Percentiles rank a stretch among this genome's conserved stretches.
Conservation (phyloP, 2,888 invertebrate genomes). For the Steinernema scapterisci region DNA sequence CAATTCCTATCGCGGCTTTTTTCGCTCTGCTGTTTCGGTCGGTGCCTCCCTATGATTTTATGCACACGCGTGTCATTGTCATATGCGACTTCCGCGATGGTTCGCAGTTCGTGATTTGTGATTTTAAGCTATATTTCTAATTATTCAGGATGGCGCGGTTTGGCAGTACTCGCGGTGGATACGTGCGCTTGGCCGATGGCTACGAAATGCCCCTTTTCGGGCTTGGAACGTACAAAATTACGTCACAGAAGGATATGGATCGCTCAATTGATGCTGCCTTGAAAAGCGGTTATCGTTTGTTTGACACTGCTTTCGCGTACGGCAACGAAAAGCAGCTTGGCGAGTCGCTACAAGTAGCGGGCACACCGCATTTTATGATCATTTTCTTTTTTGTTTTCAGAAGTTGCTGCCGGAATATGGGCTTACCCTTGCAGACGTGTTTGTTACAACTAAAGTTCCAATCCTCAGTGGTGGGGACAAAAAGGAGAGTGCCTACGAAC, state of each 20-base stretch:
- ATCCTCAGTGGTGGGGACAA: constrained; percentile 30
- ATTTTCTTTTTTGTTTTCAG: constrained; percentile 69
- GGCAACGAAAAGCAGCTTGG: constrained; percentile 77
- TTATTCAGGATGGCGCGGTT: constrained; percentile 36
- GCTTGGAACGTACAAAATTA: constrained; percentile 52
- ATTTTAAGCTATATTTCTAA: neutral
- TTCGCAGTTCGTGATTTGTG: neutral
- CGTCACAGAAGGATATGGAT: constrained; percentile 40
- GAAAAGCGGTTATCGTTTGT: constrained; percentile 74
- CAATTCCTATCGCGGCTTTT: constrained; percentile 13
- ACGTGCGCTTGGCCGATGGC: constrained; percentile 41
- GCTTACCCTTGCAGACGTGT: constrained; percentile 77
- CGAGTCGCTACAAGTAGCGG: constrained; percentile 69
- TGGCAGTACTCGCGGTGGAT: constrained; percentile 41
- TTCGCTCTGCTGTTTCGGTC: neutral
- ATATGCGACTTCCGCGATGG: neutral
- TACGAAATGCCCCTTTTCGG: constrained; percentile 52
- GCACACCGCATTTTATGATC: neutral
- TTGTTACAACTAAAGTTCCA: constrained; percentile 80
- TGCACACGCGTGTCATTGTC: neutral
- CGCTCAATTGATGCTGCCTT: constrained; percentile 47
- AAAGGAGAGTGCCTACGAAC: constrained; percentile 39
- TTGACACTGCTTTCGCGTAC: constrained; percentile 81
- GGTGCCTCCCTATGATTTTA: neutral
- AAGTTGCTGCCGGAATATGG: constrained; percentile 76